A percentile compares a stretch with the other conserved stretches of the same genome.
These are phyloP conservation scores for Gobius niger DNA, from an alignment of 2,113 vertebrate genomes.

Conservation along the genomic window DNA sequence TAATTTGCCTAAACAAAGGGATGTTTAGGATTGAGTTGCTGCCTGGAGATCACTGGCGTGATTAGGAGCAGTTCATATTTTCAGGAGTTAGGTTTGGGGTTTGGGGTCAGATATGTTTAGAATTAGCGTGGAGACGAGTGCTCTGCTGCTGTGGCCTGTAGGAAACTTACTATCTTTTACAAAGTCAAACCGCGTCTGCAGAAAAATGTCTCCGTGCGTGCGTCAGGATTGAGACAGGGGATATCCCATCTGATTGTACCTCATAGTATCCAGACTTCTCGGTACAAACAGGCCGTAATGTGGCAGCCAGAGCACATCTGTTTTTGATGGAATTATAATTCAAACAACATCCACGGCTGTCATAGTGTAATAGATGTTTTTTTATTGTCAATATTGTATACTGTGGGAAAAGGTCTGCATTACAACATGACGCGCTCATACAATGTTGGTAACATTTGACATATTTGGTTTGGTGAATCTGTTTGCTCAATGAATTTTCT, in stretches of 20 bases:
- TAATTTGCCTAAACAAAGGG: constrained; percentile 34
- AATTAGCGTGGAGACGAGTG: constrained; percentile 54
- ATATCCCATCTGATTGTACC: constrained; percentile 24
- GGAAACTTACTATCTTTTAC: constrained; percentile 52
- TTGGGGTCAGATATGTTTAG: constrained; percentile 55
- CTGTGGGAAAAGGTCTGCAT: neutral
- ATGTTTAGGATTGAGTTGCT: constrained; percentile 21
- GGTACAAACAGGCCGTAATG: constrained; percentile 22
- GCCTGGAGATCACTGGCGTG: constrained; percentile 23
- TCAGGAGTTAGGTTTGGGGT: constrained; percentile 20
- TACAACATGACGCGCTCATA: too few relatives aligned
- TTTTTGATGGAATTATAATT: neutral
- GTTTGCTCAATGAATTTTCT: neutral
- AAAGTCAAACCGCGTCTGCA: constrained; percentile 50
- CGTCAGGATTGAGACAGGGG: constrained; percentile 5
- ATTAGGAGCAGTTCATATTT: constrained; percentile 47
- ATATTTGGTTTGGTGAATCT: neutral
- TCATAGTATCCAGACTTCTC: constrained; percentile 22
- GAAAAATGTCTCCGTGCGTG: constrained; percentile 12
- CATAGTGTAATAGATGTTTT: neutral
- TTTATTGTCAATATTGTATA: neutral
- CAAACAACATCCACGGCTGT: neutral
- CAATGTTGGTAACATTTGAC: too few relatives aligned
- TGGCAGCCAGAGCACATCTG: neutral
- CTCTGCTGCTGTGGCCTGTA: constrained; percentile 57